Evolutionary conservation across 2,113 vertebrate species (phyloP).

Genomic region (Cyprichromis sp.): DNA sequence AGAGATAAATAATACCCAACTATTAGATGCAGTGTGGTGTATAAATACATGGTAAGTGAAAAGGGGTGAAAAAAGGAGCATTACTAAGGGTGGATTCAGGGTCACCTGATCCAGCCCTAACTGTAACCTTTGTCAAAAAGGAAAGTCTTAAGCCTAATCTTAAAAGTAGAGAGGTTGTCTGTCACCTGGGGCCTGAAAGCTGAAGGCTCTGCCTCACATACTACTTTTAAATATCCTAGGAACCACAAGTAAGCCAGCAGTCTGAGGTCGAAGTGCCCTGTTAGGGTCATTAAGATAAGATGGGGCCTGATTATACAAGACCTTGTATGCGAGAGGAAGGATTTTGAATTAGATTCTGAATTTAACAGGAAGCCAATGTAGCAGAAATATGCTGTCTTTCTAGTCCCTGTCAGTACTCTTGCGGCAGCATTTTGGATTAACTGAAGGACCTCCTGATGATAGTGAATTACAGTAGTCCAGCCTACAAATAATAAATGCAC

Average conservation of each 20-base stretch:
- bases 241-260: neutral
- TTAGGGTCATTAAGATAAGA: neutral
- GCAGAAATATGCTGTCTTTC: neutral
- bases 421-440: neutral
- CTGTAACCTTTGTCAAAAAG: neutral
- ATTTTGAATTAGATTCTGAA: neutral
- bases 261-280: accelerated
- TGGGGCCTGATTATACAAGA: neutral
- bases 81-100: neutral
- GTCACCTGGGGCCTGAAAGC: neutral
- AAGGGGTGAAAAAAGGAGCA: neutral
- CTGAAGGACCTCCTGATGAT: neutral
- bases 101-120: neutral
- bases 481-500: neutral
- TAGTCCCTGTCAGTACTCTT: neutral
- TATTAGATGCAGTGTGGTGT: neutral
- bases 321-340: accelerated
- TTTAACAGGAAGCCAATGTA: neutral
- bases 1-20: neutral
- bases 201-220: neutral
- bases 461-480: neutral
- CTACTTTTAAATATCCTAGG: neutral
- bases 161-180: neutral
- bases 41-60: neutral
- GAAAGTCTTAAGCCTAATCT: neutral